Base-by-base conservation (phyloP, 2,797 vertebrate species). In the Lates japonicus region DNA sequence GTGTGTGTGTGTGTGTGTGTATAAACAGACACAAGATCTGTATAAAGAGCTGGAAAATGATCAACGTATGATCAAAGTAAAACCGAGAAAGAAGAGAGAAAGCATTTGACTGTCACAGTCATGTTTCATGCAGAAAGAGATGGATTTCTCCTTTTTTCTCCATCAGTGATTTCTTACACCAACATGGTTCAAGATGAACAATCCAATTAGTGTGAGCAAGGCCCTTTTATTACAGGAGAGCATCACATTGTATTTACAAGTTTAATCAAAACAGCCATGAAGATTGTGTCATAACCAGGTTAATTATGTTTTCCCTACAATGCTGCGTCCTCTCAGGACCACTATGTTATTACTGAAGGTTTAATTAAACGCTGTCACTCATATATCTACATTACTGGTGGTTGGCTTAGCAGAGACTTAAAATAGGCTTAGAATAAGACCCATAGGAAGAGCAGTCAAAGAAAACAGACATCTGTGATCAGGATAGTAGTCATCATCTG, bases 211-310 rank as follows among this genome's bases (percentile, higher is more conserved):
- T 75, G 51, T 61, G 80, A 94, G 87, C 88, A 85, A 84, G 84
- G 41, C 57, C 64, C 48, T 78, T 92, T 95, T 91, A 94, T 94
- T 93, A 76, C 64, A 76, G 42, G 67, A 87, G 59, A 80, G 74
- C 71, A 71, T 85, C 42, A 70, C 80, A 62, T 82, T 86, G 87
- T 93, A 93, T 92, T 90, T 92, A 88, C 80, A 91, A 74, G 74
- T 91, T 92, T 92, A 94, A 95, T 95, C 92, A 94, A 91, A 95
- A 87, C 83, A 83, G 70, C 78, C 82, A 68, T 86, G 85, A 84
- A 93, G 81, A 87, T 71, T 88, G 90, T 93, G 87, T 93, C 88
- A 91, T 88, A 90, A 91, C 84, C 85, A 92, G 87, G 91, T 93
- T 95, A 92, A 95, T 95, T 92, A 94, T 90, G 82, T 88, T 91